These are phyloP conservation scores for Cyanoramphus novaezelandiae DNA, from an alignment of 2,113 vertebrate species.

Conservation along the genomic window DNA sequence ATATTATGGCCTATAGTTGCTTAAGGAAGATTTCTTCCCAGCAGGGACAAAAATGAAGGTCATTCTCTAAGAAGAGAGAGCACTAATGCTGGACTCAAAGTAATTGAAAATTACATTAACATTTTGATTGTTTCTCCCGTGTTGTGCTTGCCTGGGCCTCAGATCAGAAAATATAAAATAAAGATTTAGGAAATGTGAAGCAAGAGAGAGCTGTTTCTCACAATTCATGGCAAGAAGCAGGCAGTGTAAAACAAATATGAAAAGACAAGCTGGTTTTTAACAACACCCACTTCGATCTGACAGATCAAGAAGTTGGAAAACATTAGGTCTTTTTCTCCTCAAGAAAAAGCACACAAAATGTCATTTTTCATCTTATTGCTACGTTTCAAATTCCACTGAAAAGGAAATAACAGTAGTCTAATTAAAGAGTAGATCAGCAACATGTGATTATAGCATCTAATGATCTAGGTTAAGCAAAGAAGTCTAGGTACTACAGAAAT, in stretches of 20 bases:
- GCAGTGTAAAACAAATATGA: neutral
- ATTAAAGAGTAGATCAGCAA: neutral
- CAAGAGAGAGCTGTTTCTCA: neutral
- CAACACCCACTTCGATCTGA: neutral
- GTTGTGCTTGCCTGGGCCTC: neutral
- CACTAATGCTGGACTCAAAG: neutral
- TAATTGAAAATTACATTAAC: conserved; percentile 55
- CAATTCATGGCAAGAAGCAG: neutral
- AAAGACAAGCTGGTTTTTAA: neutral
- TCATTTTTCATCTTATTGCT: neutral
- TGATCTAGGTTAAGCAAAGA: neutral
- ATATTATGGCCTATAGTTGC: neutral
- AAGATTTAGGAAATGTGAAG: neutral
- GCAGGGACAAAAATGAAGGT: conserved; percentile 50
- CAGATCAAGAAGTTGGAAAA: neutral
- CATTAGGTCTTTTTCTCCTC: neutral
- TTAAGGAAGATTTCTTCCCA: conserved; percentile 38
- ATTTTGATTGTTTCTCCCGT: conserved; percentile 48
- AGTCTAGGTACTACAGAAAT: neutral
- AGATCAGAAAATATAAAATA: neutral
- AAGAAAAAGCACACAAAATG: neutral
- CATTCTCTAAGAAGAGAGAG: conserved; percentile 4
- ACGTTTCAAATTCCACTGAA: neutral
- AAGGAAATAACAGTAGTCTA: neutral
- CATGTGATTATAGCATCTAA: neutral